Evolutionary conservation across 2,888 invertebrate genomes (phyloP), one percentile per base, ranked within the genome.

Genomic region (Andrena haemorrhoa): DNA sequence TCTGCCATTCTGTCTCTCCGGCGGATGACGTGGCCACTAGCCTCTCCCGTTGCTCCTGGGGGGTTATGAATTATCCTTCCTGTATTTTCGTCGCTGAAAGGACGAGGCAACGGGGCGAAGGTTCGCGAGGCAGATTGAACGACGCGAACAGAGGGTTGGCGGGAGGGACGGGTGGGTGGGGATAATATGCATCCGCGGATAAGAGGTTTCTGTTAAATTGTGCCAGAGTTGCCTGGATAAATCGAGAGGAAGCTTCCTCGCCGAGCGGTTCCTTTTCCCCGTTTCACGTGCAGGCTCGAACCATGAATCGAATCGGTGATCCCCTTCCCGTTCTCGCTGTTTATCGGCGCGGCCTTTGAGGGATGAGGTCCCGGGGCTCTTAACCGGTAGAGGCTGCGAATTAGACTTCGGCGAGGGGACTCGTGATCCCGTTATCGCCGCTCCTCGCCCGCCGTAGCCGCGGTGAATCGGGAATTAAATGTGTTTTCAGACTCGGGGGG

Each of bases 61-160:
- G 26, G 86, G 83, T 86, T 85, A 85, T 86, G 85, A 86, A 80
- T 85, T 83, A 85, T 86, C 85, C 61, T 66, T 6, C 69, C 51
- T 29, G 69, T 60, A 61, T 75, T 68, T 79, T 68, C 69, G 23
- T 33, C 60, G n/a, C n/a, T 74, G 72, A 51, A 58, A 79, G 74
- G 26, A 60, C 41, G 56, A 33, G 26, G 41, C 41, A 16, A 16
- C 7, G 35, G 26, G 68, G 56, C 56, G 53, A 75, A 72, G 68
- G 66, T 51, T 56, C 60, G 49, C 35, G 7, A 35, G 75, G 65
- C 83, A 73, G 60, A 66, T 83, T 81, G 71, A 82, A 82, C 66
- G 63, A 63, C 47, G 49, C 23, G 41, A 26, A 41, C 41, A 41
- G 41, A 41, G 16, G 41, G 41, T 41, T 41, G 41, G 41, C 16